Conservation (phyloP, 2,797 vertebrate species). For the Pogonophryne albipinna region DNA sequence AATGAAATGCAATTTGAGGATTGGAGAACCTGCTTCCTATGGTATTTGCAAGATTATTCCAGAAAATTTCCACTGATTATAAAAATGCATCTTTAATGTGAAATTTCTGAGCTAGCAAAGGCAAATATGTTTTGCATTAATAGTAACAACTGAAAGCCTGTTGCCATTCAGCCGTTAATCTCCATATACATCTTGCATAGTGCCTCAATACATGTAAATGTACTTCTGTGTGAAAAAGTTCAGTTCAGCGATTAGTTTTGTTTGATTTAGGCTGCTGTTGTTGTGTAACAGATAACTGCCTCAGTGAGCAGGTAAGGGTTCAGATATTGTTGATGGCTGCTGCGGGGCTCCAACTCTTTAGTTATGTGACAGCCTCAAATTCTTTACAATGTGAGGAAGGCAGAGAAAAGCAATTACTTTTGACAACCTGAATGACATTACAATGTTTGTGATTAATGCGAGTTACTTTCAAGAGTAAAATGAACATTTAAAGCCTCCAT, state of each 20-base stretch:
- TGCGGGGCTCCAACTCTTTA: conserved; percentile 5
- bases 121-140: not conserved
- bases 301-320: not conserved
- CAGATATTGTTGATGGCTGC: conserved; percentile 1
- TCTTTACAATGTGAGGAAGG: not conserved
- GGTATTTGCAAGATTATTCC: conserved; percentile 4
- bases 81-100: not conserved
- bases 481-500: conserved; percentile 42
- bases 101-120: not conserved
- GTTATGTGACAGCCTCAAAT: not conserved
- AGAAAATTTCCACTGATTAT: not conserved
- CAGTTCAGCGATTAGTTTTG: not conserved
- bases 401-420: conserved; percentile 8
- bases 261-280: not conserved
- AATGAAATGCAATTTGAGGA: not conserved
- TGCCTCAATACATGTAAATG: not conserved
- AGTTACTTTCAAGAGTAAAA: conserved; percentile 22
- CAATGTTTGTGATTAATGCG: conserved; percentile 32
- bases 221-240: not conserved
- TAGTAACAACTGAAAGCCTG: not conserved
- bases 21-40: not conserved
- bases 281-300: not conserved
- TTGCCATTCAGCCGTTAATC: not conserved
- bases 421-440: conserved; percentile 29
- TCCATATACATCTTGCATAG: not conserved